Percentiles rank a stretch among this genome's conserved stretches.
Conservation (phyloP, 2,888 invertebrate genomes). For the Microplitis manilae region DNA sequence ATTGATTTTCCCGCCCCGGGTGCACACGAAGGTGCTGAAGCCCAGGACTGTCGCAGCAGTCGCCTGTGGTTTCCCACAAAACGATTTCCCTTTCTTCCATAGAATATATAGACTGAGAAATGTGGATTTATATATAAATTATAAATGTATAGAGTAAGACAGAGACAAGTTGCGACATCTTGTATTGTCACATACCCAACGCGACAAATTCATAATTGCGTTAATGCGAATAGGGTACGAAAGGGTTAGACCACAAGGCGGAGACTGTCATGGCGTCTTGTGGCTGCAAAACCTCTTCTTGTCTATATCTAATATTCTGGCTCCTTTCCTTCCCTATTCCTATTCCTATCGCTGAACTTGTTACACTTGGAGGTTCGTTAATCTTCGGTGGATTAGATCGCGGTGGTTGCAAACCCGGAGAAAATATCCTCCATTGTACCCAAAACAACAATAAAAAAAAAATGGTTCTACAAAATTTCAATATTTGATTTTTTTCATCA, state of each 20-base stretch:
- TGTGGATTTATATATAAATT: slow-evolving; percentile 38
- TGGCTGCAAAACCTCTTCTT: slow-evolving; percentile 56
- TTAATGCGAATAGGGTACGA: slow-evolving; percentile 63
- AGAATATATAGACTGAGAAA: slow-evolving; percentile 37
- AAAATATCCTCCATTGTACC: slow-evolving; percentile 61
- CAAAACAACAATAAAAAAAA: slow-evolving; percentile 29
- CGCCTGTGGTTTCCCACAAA: slow-evolving; percentile 63
- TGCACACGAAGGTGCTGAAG: slow-evolving; percentile 46
- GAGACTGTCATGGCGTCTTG: slow-evolving; percentile 58
- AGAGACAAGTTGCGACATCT: slow-evolving; percentile 64
- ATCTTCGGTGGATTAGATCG: slow-evolving; percentile 65
- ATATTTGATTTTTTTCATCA: no score
- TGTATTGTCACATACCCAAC: slow-evolving; percentile 70
- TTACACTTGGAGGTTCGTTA: slow-evolving; percentile 60
- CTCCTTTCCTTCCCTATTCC: slow-evolving; percentile 15
- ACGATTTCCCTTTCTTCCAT: slow-evolving; percentile 51
- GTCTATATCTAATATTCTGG: slow-evolving; percentile 45
- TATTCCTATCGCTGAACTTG: neutral
- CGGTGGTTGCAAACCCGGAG: slow-evolving; percentile 48
- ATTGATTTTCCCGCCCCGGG: slow-evolving; percentile 66
- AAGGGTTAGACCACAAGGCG: slow-evolving; percentile 62
- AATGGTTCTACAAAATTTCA: no score
- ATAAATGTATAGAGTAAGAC: slow-evolving; percentile 41
- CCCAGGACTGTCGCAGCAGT: slow-evolving; percentile 65
- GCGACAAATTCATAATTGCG: slow-evolving; percentile 71